phyloP scores from a whole-genome alignment of 1,140 invertebrate species.

The Ceratoteleas bidentatus region DNA sequence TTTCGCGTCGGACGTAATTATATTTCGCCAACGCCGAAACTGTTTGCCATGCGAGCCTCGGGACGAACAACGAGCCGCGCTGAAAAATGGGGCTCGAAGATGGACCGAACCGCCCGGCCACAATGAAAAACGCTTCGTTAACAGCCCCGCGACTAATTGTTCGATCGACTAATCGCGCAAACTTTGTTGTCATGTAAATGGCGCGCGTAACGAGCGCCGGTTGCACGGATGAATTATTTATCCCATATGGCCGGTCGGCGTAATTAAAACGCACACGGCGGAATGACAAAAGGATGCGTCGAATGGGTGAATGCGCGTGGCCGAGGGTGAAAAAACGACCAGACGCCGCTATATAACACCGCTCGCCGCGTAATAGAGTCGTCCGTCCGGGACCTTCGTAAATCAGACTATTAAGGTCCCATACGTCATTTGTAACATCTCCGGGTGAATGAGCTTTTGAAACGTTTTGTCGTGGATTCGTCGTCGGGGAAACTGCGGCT shows the following conservation, averaged over 20 bases:
- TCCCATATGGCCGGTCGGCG: constrained; percentile 20
- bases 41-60: neutral
- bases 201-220: constrained; percentile 40
- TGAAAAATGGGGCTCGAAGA: neutral
- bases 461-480: constrained; percentile 44
- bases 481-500: constrained; percentile 20
- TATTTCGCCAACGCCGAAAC: constrained; percentile 21
- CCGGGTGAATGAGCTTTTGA: constrained; percentile 49
- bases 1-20: constrained; percentile 41
- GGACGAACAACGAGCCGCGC: neutral
- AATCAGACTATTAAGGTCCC: constrained; percentile 63
- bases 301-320: constrained; percentile 18
- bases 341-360: constrained; percentile 38
- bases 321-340: neutral
- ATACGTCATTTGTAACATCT: constrained; percentile 59
- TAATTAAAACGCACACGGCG: constrained; percentile 42
- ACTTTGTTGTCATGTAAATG: constrained; percentile 49
- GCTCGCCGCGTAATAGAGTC: constrained; percentile 58
- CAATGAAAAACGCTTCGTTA: constrained; percentile 16
- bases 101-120: too few relatives aligned
- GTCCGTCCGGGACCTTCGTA: constrained; percentile 46
- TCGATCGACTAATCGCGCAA: constrained; percentile 33
- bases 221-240: constrained; percentile 48
- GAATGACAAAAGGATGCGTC: constrained; percentile 45
- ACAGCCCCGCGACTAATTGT: constrained; percentile 37